Evolutionary conservation across 2,113 vertebrate genomes (phyloP).

Genomic region (Pantherophis guttatus): DNA sequence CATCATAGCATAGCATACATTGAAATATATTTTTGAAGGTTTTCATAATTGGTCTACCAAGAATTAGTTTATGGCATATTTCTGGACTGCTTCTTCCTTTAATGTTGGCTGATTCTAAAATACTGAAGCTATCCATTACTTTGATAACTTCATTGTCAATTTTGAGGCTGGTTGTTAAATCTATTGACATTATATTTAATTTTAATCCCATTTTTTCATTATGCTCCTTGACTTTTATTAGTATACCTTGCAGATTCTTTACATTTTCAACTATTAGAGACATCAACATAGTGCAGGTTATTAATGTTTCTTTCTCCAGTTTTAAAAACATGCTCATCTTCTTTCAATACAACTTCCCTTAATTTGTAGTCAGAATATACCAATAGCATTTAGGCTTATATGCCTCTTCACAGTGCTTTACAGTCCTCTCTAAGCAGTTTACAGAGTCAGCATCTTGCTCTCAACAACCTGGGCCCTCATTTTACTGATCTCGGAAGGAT

Average conservation of each 20-base stretch:
- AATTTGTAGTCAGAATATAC: background rate
- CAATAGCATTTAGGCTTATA: too few species aligned
- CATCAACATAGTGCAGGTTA: background rate
- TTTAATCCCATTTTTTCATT: background rate
- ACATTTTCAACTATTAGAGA: background rate
- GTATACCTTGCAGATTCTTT: background rate
- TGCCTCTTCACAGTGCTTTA: too few species aligned
- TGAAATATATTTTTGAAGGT: background rate
- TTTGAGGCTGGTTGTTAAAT: background rate
- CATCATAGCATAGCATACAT: background rate
- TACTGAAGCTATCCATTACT: background rate
- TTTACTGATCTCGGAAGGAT: too few species aligned
- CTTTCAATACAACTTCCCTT: background rate
- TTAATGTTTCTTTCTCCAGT: background rate
- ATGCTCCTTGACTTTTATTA: background rate
- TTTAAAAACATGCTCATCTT: background rate
- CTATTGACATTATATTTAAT: background rate
- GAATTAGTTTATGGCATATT: background rate
- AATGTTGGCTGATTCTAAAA: background rate
- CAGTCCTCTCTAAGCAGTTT: too few species aligned
- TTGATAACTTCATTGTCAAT: background rate
- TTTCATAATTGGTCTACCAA: background rate
- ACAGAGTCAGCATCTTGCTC: too few species aligned
- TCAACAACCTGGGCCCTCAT: too few species aligned
- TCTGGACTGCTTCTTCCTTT: background rate